phyloP scores from a whole-genome alignment of 2,888 invertebrate species.

The Diadegma fenestrale region DNA sequence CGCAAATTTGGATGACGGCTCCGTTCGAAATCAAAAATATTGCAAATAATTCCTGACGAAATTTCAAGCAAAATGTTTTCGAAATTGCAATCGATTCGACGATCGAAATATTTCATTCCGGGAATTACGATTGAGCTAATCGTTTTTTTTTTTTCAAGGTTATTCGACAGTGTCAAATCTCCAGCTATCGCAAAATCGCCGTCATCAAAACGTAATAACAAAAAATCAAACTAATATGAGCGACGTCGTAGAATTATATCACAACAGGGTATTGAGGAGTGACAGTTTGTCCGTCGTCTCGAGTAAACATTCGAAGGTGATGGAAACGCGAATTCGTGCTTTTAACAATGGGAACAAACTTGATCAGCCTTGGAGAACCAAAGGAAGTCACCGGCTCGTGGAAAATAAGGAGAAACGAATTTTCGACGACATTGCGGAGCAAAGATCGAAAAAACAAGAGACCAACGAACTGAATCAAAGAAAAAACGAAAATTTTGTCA shows the following conservation, averaged over 20 bases:
- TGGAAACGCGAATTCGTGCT: conserved; percentile 53
- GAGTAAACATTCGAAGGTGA: conserved; percentile 72
- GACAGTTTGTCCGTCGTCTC: conserved; percentile 74
- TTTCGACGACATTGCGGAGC: conserved; percentile 25
- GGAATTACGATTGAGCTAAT: not conserved
- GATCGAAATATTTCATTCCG: not conserved
- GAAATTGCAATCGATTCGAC: not conserved
- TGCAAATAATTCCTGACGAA: too few relatives aligned
- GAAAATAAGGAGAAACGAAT: conserved; percentile 30
- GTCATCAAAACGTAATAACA: conserved; percentile 17
- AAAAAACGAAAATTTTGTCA: conserved; percentile 30
- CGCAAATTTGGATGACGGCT: too few relatives aligned
- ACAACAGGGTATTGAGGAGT: conserved; percentile 76
- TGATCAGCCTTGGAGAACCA: conserved; percentile 47
- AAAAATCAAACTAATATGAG: conserved; percentile 70
- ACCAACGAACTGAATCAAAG: conserved; percentile 7
- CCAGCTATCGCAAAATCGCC: conserved; percentile 48
- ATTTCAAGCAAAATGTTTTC: not conserved
- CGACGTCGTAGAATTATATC: conserved; percentile 80
- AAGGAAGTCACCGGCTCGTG: conserved; percentile 26
- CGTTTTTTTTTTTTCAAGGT: conserved; percentile 41
- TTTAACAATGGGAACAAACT: not conserved
- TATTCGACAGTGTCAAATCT: conserved; percentile 43
- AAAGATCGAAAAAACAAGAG: conserved; percentile 41
- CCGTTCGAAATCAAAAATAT: too few relatives aligned